Evolutionary conservation across 2,888 invertebrate species (phyloP).

Genomic region (Andrena marginata): DNA sequence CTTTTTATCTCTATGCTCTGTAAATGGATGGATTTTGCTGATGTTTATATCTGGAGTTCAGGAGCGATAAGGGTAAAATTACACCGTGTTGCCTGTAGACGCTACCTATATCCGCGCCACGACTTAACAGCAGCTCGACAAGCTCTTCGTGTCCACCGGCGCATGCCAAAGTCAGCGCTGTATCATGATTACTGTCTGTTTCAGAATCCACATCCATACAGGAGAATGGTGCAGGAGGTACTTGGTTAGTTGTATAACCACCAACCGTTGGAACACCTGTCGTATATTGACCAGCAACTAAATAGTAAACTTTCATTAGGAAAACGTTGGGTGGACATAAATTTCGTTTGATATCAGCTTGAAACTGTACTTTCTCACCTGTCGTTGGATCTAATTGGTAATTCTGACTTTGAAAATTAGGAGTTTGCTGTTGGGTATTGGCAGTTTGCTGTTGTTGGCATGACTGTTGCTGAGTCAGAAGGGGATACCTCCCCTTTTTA

Average conservation of each 20-base stretch:
- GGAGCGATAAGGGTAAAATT: not conserved
- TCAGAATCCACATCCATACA: constrained; percentile 98
- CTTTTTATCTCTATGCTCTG: constrained; percentile 99
- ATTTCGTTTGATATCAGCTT: not conserved
- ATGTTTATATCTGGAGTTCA: not conserved
- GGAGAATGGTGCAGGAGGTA: constrained; percentile 87
- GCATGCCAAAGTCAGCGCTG: constrained; percentile 98
- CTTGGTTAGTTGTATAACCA: constrained; percentile 78
- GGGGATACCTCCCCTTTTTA: constrained; percentile 84
- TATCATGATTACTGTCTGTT: constrained; percentile 99
- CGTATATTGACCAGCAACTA: constrained; percentile 77
- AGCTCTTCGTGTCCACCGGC: constrained; percentile 98
- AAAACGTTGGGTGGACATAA: not conserved
- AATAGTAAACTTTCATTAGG: not conserved
- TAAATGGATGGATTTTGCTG: not conserved
- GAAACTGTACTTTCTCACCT: constrained; percentile 78
- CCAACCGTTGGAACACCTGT: constrained; percentile 74
- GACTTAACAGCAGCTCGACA: constrained; percentile 95
- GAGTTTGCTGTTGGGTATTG: constrained; percentile 74
- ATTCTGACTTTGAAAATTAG: constrained; percentile 84
- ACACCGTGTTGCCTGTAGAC: not conserved
- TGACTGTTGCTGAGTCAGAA: constrained; percentile 77
- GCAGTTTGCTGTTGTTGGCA: constrained; percentile 70
- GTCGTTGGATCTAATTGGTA: constrained; percentile 86
- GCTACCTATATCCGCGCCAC: constrained; percentile 95